A percentile compares a stretch with the other conserved stretches of the same genome.
Evolutionary conservation across 1,140 invertebrate genomes (phyloP).

Genomic region (Tenebrio molitor): DNA sequence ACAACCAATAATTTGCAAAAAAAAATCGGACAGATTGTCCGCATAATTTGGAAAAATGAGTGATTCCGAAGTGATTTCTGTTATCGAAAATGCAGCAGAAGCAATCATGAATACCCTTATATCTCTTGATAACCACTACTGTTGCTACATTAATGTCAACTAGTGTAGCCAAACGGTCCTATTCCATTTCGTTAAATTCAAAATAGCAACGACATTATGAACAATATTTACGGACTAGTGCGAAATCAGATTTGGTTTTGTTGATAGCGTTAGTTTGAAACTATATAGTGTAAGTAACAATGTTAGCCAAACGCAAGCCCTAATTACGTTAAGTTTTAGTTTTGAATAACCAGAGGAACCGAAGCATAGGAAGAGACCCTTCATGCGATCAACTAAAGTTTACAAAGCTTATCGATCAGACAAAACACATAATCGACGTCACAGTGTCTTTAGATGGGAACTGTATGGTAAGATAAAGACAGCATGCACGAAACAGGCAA

Average conservation of each 20-base stretch:
- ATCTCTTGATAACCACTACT: too few species aligned
- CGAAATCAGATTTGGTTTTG: constrained; percentile 24
- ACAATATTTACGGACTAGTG: constrained; percentile 2
- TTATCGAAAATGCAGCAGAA: too few species aligned
- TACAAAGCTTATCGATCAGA: constrained; percentile 36
- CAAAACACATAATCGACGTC: constrained; percentile 31
- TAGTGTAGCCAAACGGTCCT: too few species aligned
- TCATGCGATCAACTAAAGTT: constrained; percentile 33
- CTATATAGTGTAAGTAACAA: constrained; percentile 27
- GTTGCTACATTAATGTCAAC: too few species aligned
- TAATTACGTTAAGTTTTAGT: constrained; percentile 39
- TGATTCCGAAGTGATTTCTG: too few species aligned
- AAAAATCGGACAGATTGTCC: too few species aligned
- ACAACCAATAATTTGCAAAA: too few species aligned
- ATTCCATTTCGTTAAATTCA: not conserved
- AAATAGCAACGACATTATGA: not conserved
- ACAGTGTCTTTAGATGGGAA: not conserved
- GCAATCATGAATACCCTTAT: too few species aligned
- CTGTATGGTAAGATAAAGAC: not conserved
- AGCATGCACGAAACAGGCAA: constrained; percentile 8
- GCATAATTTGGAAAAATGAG: too few species aligned
- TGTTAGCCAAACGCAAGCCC: constrained; percentile 35
- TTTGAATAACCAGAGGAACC: constrained; percentile 34
- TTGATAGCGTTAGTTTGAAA: constrained; percentile 38
- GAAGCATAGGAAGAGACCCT: constrained; percentile 28